A percentile compares a stretch with the other conserved stretches of the same genome.
Evolutionary conservation across 2,797 vertebrate species (phyloP).

Genomic region (Macrochelys suwanniensis): DNA sequence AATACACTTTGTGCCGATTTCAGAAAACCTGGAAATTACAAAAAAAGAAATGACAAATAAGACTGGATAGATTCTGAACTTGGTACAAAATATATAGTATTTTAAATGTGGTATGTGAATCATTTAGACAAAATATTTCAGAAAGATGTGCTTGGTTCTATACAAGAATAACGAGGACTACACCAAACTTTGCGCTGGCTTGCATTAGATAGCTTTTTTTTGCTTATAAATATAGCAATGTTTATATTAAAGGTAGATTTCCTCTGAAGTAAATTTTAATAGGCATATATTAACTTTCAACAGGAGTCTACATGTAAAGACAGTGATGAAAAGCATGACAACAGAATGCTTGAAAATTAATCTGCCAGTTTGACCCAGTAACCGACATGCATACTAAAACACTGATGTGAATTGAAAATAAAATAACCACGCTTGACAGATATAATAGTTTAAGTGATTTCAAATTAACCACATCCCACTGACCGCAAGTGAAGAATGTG

Average conservation of each 20-base stretch:
- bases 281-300: slow-evolving; percentile 70
- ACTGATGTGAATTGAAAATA: slow-evolving; percentile 88
- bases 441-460: slow-evolving; percentile 93
- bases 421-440: slow-evolving; percentile 88
- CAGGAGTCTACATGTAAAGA: slow-evolving; percentile 54
- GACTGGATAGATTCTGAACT: neutral
- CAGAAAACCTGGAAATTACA: neutral
- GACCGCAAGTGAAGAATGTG: slow-evolving; percentile 87
- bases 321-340: slow-evolving; percentile 69
- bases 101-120: neutral
- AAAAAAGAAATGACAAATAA: neutral
- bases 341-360: slow-evolving; percentile 80
- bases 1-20: neutral
- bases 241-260: slow-evolving; percentile 43
- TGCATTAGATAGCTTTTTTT: neutral
- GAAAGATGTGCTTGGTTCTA: neutral
- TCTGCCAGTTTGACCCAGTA: slow-evolving; percentile 85
- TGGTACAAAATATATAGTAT: neutral
- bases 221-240: slow-evolving; percentile 30
- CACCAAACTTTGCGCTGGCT: neutral
- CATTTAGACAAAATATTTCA: neutral
- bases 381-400: slow-evolving; percentile 83
- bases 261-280: slow-evolving; percentile 64
- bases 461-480: slow-evolving; percentile 89
- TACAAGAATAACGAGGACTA: neutral